Base-by-base conservation (phyloP, 2,797 vertebrate genomes). In the Arvicola amphibius region DNA sequence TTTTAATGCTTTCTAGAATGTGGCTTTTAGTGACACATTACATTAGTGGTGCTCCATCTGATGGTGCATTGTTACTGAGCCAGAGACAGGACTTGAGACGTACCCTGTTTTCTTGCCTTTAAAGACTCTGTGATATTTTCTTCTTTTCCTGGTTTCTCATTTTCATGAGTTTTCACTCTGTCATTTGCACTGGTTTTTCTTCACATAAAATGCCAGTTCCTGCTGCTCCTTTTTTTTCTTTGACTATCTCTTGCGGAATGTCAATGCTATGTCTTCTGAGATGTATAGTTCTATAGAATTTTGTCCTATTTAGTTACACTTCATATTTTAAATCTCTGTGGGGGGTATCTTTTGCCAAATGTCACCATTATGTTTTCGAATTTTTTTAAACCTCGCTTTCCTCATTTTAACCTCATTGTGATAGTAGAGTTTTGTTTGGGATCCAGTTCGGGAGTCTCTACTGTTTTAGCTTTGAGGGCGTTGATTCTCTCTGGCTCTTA, bases 261-360 rank as follows among this genome's bases (percentile, higher is more conserved):
- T 74, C 87, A 34, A 76, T 85, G 78, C 74, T 73, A 11, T 88
- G 4, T 79, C 34, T 69, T 53, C 86, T 84, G 8, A 10, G 43
- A 1, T 80, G n/a, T 8, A 53, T 53, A 90, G 85, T 92, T 96
- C 34, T 87, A 69, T 78, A 27, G 14, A 6, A 91, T 85, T 91
- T 79, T 94, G 53, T 80, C 80, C 59, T 51, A 0, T 79, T 88
- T 95, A 40, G 8, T 32, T 90, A 74, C 65, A 43, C 37, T 83
- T 43, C 71, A 14, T 21, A 87, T 88, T 78, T 88, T 78, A 23
- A 69, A 67, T 88, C 32, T 53, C 5, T 7, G 48, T 5, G 32
- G 32, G 43, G 46, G 4, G 19, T 29, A 5, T 83, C 34, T 94
- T 83, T 65, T 78, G 51, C 53, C 14, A 93, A 81, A 89, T 27